Evolutionary conservation across 2,113 vertebrate species (phyloP).

Genomic region (Malaclemys terrapin): DNA sequence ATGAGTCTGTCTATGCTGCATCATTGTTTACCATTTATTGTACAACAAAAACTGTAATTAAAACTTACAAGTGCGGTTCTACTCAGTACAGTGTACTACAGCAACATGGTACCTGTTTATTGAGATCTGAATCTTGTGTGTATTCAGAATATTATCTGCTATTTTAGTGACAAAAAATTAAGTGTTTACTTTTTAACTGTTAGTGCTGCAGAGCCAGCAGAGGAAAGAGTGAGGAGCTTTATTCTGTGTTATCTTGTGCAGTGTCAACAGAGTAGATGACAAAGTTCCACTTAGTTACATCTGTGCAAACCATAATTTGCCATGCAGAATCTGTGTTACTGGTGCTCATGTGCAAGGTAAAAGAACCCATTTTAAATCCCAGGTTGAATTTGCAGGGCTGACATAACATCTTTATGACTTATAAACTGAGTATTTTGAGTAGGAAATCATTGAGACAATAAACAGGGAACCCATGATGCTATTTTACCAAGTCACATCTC

Average conservation of each 20-base stretch:
- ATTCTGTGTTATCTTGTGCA: neutral
- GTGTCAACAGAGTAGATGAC: slow-evolving; percentile 21
- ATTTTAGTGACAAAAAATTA: neutral
- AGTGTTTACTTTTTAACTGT: neutral
- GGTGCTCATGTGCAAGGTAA: neutral
- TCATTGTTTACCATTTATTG: neutral
- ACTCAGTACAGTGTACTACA: neutral
- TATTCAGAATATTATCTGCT: neutral
- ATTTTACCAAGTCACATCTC: slow-evolving; percentile 20
- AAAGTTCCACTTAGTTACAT: neutral
- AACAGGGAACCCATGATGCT: slow-evolving; percentile 1
- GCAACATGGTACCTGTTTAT: neutral
- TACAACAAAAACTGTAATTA: slow-evolving; percentile 12
- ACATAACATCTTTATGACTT: neutral
- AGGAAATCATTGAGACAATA: neutral
- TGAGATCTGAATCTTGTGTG: neutral
- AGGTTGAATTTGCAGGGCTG: slow-evolving; percentile 7
- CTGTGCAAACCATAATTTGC: neutral
- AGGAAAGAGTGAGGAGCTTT: neutral
- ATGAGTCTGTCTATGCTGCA: neutral
- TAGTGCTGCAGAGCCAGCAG: neutral
- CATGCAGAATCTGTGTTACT: neutral
- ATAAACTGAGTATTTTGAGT: neutral
- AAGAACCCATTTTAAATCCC: slow-evolving; percentile 8
- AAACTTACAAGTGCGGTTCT: slow-evolving; percentile 54